Evolutionary conservation across 2,113 vertebrate species (phyloP).

Genomic region (Chaetodon auriga): DNA sequence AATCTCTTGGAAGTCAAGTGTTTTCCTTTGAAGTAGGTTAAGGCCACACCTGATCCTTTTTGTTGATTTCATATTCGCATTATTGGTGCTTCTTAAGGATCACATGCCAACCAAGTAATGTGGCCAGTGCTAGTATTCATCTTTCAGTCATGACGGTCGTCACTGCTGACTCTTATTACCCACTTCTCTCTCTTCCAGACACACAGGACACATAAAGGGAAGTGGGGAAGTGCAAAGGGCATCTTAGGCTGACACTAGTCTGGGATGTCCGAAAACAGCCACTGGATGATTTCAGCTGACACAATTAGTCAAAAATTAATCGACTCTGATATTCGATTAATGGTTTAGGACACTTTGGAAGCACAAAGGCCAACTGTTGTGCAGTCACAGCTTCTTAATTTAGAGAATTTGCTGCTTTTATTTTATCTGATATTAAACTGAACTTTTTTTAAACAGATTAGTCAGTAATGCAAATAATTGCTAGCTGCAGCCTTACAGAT

Average conservation of each 20-base stretch:
- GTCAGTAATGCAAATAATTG: no score
- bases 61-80: neutral
- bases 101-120: neutral
- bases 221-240: neutral
- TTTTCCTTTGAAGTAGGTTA: conserved; percentile 9
- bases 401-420: neutral
- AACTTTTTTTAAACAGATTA: neutral
- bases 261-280: neutral
- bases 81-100: neutral
- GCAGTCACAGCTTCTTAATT: neutral
- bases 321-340: no score
- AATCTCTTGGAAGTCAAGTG: conserved; percentile 30
- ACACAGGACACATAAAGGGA: neutral
- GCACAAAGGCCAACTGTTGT: neutral
- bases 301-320: neutral
- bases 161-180: neutral
- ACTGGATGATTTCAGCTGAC: neutral
- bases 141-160: neutral
- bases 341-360: neutral
- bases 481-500: neutral
- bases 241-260: neutral
- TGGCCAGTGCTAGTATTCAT: no score
- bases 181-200: conserved; percentile 21
- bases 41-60: neutral
- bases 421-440: neutral